Percentiles rank a stretch among this genome's conserved stretches.
phyloP scores from a whole-genome alignment of 1,140 invertebrate species.

The Caenorhabditis briggsae region DNA sequence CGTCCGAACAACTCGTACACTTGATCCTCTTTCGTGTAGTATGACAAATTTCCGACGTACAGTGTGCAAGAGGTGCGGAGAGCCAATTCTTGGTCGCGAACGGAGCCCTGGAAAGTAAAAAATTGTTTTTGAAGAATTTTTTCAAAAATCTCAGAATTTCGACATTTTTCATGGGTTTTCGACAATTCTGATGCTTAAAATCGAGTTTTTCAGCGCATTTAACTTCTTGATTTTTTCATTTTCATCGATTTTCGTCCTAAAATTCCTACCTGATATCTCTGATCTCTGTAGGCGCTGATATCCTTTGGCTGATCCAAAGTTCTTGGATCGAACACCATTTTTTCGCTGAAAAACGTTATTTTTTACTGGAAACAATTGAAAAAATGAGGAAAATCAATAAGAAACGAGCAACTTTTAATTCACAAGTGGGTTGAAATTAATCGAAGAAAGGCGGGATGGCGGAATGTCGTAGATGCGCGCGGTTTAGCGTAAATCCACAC shows the following conservation, averaged over 20 bases:
- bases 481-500: not conserved
- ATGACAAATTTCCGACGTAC: slow-evolving; percentile 97
- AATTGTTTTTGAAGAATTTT: not conserved
- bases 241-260: not conserved
- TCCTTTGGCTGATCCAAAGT: slow-evolving; percentile 72
- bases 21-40: slow-evolving; percentile 98
- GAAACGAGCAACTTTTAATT: too few species aligned
- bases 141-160: not conserved
- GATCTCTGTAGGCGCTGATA: slow-evolving; percentile 73
- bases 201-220: not conserved
- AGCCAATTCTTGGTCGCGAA: slow-evolving; percentile 89
- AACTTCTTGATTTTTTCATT: not conserved
- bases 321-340: slow-evolving; percentile 69
- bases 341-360: not conserved
- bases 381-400: not conserved
- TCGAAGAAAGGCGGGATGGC: not conserved
- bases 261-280: slow-evolving; percentile 70
- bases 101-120: slow-evolving; percentile 85
- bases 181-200: not conserved
- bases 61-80: slow-evolving; percentile 86
- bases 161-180: not conserved
- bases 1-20: slow-evolving; percentile 96
- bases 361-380: not conserved
- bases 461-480: slow-evolving; percentile 9
- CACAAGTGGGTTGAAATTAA: not conserved